Base-by-base conservation (phyloP, 2,888 invertebrate species). In the Zygaena filipendulae region DNA sequence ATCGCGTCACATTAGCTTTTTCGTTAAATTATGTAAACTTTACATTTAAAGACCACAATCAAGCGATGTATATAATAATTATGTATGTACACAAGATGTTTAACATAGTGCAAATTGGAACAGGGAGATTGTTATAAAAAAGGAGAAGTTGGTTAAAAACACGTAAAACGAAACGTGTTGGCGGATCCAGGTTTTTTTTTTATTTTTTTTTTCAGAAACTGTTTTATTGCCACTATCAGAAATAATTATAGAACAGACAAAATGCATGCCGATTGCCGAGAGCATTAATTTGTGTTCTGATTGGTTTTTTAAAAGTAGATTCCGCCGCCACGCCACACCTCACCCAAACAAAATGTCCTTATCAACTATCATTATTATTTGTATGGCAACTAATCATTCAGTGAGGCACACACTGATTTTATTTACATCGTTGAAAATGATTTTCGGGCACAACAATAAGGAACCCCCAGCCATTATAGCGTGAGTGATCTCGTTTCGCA, bases 321-420 rank as follows among this genome's bases (percentile, higher is more conserved):
- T n/a, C n/a, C n/a, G n/a, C n/a, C n/a, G n/a, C n/a, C n/a, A n/a
- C n/a, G n/a, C n/a, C n/a, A n/a, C n/a, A n/a, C n/a, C n/a, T n/a
- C 42, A 40, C 39, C 42, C 36, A 57, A 58, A 54, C 54, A 53
- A 46, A 47, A 35, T 43, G 59, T 57, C 52, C 54, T 61, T 60
- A 68, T 71, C 64, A 57, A 66, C 72, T 75, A 77, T 59, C 58
- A 62, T 62, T 67, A 68, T 55, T 53, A 64, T 60, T 68, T 71
- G 67, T 79, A 79, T 79, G 77, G 77, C 77, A 75, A 75, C 77
- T 66, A 75, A 71, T 70, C 72, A 59, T 52, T 69, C 74, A 74
- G 74, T 64, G 71, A 40, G n/a, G n/a, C 38, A 36, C 42, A 39
- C 69, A 69, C 72, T 63, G 71, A 74, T 49, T 49, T 59, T 74